Evolutionary conservation across 2,797 vertebrate species (phyloP).

Genomic region (Capromys pilorides): DNA sequence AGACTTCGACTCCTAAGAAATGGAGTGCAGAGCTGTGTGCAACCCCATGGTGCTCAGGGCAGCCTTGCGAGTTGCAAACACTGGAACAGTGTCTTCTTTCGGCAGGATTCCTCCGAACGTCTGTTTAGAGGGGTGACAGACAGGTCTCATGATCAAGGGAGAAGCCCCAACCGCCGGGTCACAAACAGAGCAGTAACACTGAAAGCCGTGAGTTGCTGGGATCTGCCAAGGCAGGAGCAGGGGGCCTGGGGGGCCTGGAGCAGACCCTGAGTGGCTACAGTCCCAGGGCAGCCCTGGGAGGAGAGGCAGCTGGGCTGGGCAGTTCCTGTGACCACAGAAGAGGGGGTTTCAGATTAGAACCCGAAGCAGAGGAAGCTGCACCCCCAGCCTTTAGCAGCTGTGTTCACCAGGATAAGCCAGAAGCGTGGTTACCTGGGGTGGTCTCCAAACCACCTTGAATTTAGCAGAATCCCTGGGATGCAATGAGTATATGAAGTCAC

Average conservation of each 20-base stretch:
- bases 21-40: too few relatives aligned
- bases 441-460: background rate
- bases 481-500: background rate
- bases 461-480: background rate
- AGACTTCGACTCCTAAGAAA: background rate
- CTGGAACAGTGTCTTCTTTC: background rate
- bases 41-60: background rate
- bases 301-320: background rate
- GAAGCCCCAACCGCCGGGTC: background rate
- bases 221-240: background rate
- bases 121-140: background rate
- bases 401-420: background rate
- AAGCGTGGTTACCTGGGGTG: background rate
- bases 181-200: background rate
- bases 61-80: background rate
- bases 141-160: background rate
- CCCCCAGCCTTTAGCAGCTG: background rate
- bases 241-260: too few relatives aligned
- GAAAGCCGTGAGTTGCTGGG: background rate
- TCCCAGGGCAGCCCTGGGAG: background rate
- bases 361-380: background rate
- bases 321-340: background rate
- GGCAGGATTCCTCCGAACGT: background rate
- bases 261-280: fast-evolving
- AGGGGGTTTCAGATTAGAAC: background rate